These are phyloP conservation scores for Rhabdomys dilectus DNA, from an alignment of 2,113 vertebrate species.

Conservation along the genomic window DNA sequence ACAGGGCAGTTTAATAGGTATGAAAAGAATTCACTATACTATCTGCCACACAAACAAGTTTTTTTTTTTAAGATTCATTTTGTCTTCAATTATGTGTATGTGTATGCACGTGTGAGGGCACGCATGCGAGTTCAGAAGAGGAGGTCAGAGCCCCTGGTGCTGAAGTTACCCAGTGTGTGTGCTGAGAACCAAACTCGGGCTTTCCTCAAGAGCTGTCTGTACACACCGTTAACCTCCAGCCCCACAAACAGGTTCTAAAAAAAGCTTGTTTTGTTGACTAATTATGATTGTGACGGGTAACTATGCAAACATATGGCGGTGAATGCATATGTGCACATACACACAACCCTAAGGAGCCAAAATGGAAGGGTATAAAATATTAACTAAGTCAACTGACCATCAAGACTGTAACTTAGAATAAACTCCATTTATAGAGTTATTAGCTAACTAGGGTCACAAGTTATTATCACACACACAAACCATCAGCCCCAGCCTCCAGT, in stretches of 20 bases:
- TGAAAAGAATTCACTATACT: background rate
- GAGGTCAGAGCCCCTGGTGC: background rate
- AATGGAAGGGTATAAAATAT: slow-evolving; percentile 4
- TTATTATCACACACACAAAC: slow-evolving; percentile 23
- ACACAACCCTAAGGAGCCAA: background rate
- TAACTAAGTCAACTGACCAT: background rate
- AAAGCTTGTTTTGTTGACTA: background rate
- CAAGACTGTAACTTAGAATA: background rate
- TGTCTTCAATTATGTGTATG: too few species aligned
- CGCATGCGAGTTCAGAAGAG: background rate
- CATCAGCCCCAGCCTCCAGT: background rate
- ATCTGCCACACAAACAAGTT: background rate
- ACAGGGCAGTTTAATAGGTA: background rate
- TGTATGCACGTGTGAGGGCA: background rate
- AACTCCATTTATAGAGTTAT: background rate
- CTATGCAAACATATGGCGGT: background rate
- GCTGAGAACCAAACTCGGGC: background rate
- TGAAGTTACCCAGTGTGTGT: background rate
- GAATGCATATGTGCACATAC: background rate
- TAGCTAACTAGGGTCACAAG: background rate
- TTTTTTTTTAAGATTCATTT: background rate
- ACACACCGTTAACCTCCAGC: background rate
- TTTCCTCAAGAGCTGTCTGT: background rate
- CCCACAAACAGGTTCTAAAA: background rate
- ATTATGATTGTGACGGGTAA: background rate